Conservation (phyloP, 92 coral and sea anemone species). For the Umimayanthus kanabou region DNA sequence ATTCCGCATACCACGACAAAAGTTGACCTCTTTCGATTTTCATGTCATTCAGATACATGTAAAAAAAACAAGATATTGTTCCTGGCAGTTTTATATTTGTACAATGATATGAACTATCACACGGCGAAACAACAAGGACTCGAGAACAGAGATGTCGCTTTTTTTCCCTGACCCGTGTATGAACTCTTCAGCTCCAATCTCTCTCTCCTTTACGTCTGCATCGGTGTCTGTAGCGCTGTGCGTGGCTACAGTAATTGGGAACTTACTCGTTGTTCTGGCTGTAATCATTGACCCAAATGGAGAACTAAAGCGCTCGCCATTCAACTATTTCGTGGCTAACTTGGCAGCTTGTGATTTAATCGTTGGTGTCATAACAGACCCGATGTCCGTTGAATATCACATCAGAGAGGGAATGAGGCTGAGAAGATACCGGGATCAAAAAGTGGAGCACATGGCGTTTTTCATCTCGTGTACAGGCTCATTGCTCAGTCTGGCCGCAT, state of each 20-base stretch:
- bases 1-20: too few relatives aligned
- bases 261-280: slow-evolving; percentile 69
- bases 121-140: background rate
- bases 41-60: too few relatives aligned
- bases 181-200: slow-evolving; percentile 68
- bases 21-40: too few relatives aligned
- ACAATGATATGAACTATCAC: too few relatives aligned
- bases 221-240: slow-evolving; percentile 59
- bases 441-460: slow-evolving; percentile 66
- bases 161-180: slow-evolving; percentile 60
- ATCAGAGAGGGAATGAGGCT: slow-evolving; percentile 59
- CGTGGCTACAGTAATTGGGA: slow-evolving; percentile 63
- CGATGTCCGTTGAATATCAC: slow-evolving; percentile 73
- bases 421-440: background rate
- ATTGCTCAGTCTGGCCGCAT: slow-evolving; percentile 73
- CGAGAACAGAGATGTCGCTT: slow-evolving; percentile 57
- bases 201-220: slow-evolving; percentile 68
- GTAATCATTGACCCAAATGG: slow-evolving; percentile 75
- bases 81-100: too few relatives aligned
- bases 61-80: too few relatives aligned
- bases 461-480: slow-evolving; percentile 87
- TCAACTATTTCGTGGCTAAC: slow-evolving; percentile 76
- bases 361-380: slow-evolving; percentile 75
- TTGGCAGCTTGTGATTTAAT: slow-evolving; percentile 78
- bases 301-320: slow-evolving; percentile 73